These are phyloP conservation scores for Decapterus maruadsi DNA, from an alignment of 2,797 vertebrate species.

Conservation along the genomic window DNA sequence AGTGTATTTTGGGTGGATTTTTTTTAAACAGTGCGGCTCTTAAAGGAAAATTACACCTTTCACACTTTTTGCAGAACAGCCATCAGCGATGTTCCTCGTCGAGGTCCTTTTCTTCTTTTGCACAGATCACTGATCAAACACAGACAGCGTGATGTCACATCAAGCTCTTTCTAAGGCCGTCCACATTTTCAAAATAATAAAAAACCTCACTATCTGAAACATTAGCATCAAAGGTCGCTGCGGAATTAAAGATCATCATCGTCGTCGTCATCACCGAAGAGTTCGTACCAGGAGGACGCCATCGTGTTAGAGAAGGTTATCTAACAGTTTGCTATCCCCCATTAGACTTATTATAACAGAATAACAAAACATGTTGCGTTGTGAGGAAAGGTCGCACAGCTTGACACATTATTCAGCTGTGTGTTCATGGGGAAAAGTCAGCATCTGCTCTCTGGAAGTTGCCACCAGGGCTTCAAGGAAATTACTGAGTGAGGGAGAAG, in stretches of 20 bases:
- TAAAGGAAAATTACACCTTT: neutral
- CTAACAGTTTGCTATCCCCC: slow-evolving; percentile 10
- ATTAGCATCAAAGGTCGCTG: slow-evolving; percentile 9
- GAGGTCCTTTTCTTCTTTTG: neutral
- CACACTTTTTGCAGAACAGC: neutral
- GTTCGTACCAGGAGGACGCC: neutral
- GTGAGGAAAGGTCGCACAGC: slow-evolving; percentile 48
- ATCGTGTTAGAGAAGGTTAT: neutral
- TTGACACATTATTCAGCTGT: slow-evolving; percentile 58
- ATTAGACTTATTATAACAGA: slow-evolving; percentile 46
- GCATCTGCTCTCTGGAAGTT: slow-evolving; percentile 60
- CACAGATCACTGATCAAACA: neutral
- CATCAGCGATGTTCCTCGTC: neutral
- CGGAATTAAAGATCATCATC: neutral
- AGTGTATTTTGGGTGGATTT: slow-evolving; percentile 4
- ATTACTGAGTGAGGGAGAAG: slow-evolving; percentile 20
- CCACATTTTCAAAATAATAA: slow-evolving; percentile 6
- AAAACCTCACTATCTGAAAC: neutral
- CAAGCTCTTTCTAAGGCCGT: neutral
- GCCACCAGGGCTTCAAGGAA: slow-evolving; percentile 63
- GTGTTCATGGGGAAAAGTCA: slow-evolving; percentile 49
- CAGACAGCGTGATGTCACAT: neutral
- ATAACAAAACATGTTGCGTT: slow-evolving; percentile 42
- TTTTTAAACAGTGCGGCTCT: neutral
- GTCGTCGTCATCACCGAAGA: neutral